Evolutionary conservation across 1,140 invertebrate genomes (phyloP).

Genomic region (Asobara japonica): DNA sequence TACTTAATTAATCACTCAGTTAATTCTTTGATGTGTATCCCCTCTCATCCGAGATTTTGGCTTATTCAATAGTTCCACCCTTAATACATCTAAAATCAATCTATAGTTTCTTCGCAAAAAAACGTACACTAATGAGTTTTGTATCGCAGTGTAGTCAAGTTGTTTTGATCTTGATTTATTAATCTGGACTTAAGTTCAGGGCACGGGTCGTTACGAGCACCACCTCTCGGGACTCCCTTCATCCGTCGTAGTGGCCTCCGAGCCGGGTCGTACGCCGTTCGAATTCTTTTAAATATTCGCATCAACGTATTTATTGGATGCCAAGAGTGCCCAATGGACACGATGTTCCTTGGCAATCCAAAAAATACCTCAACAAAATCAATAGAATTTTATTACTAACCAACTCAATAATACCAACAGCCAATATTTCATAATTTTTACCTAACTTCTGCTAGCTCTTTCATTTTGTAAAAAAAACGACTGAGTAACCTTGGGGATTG

Average conservation of each 20-base stretch:
- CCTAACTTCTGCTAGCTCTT: neutral
- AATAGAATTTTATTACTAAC: neutral
- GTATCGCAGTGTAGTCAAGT: neutral
- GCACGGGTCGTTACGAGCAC: constrained; percentile 65
- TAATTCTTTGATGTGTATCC: too few relatives aligned
- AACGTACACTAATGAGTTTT: neutral
- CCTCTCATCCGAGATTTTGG: too few relatives aligned
- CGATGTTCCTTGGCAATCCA: too few relatives aligned
- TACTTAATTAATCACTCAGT: too few relatives aligned
- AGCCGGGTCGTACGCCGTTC: constrained; percentile 77
- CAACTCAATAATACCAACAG: neutral
- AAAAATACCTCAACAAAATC: too few relatives aligned
- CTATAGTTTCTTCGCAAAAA: neutral
- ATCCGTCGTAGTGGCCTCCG: constrained; percentile 81
- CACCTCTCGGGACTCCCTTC: constrained; percentile 67
- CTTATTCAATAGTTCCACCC: neutral
- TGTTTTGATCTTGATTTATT: neutral
- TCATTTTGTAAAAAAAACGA: neutral
- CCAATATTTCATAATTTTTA: neutral
- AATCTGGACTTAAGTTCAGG: constrained; percentile 58
- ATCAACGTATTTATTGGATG: neutral
- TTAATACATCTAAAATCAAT: neutral
- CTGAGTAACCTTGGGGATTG: too few relatives aligned
- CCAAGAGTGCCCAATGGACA: too few relatives aligned
- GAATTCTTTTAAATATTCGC: constrained; percentile 22